A percentile compares a stretch with the other conserved stretches of the same genome.
phyloP scores from a whole-genome alignment of 2,888 invertebrate genomes.

The Copidosoma aretas region DNA sequence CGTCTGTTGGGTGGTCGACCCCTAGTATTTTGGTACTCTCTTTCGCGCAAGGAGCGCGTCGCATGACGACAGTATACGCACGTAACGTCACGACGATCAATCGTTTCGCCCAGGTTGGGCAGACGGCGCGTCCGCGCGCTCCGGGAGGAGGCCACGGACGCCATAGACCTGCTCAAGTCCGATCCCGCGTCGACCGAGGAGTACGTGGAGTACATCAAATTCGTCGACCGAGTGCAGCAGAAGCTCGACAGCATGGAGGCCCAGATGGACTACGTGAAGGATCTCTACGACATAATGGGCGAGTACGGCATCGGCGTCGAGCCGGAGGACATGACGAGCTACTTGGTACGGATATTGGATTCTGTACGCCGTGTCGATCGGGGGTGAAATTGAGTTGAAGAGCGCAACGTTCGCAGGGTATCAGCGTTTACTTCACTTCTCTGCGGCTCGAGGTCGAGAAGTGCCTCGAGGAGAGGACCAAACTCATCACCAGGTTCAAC shows the following conservation, averaged over 20 bases:
- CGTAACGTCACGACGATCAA: too few species aligned
- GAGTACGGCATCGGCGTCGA: constrained; percentile 77
- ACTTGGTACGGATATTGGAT: constrained; percentile 57
- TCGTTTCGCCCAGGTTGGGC: constrained; percentile 57
- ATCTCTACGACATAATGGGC: constrained; percentile 83
- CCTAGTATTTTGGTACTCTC: constrained; percentile 17
- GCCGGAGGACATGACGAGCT: constrained; percentile 74
- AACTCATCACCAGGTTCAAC: constrained; percentile 75
- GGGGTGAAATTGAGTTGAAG: not conserved
- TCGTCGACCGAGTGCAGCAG: constrained; percentile 72
- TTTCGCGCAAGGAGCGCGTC: not conserved
- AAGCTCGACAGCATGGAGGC: constrained; percentile 76
- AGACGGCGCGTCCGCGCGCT: constrained; percentile 65
- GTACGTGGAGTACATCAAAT: constrained; percentile 74
- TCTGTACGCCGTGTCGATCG: not conserved
- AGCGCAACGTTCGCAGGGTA: constrained; percentile 57
- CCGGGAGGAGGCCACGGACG: constrained; percentile 69
- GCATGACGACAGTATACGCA: too few species aligned
- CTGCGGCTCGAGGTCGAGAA: constrained; percentile 76
- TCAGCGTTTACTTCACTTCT: constrained; percentile 69
- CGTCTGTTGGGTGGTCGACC: too few species aligned
- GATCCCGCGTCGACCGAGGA: constrained; percentile 77
- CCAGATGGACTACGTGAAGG: constrained; percentile 79
- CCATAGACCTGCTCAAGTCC: constrained; percentile 66
- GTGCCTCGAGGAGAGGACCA: constrained; percentile 72